A percentile compares a stretch with the other conserved stretches of the same genome.
Evolutionary conservation across 2,797 vertebrate species (phyloP).

Genomic region (Microtus agrestis): DNA sequence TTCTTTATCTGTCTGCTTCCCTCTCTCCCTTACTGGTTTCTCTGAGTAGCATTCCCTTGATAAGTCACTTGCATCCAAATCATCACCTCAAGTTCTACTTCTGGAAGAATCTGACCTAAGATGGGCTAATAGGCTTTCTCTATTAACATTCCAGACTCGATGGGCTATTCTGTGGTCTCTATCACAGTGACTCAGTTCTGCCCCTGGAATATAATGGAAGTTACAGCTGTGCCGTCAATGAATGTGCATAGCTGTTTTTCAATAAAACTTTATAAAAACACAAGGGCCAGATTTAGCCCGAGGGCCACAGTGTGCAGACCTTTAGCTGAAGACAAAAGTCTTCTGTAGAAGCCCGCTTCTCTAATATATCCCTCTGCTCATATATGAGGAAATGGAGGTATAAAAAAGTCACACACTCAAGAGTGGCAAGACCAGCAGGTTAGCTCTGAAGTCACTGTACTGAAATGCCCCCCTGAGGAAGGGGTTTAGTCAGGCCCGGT

Average conservation of each 20-base stretch:
- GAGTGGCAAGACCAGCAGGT: not conserved
- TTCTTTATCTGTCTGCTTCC: not conserved
- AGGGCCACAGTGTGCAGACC: not conserved
- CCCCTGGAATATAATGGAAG: not conserved
- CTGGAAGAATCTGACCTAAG: not conserved
- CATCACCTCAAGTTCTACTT: not conserved
- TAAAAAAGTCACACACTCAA: not conserved
- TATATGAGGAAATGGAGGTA: not conserved
- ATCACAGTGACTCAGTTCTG: not conserved
- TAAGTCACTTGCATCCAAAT: not conserved
- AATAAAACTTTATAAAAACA: conserved; percentile 55
- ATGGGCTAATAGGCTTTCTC: not conserved
- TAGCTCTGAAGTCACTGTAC: not conserved
- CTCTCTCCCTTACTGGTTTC: not conserved
- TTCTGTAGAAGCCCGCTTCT: not conserved
- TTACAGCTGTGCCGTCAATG: not conserved
- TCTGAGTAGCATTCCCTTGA: not conserved
- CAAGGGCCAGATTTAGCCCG: not conserved
- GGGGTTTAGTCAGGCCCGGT: not conserved
- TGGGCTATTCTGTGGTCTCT: not conserved
- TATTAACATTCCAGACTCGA: not conserved
- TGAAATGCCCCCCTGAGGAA: not conserved
- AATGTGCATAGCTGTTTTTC: not conserved
- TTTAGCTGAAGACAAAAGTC: not conserved
- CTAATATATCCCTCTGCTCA: not conserved